Base-by-base conservation (phyloP, 2,888 invertebrate genomes). In the Brenthis hecate region DNA sequence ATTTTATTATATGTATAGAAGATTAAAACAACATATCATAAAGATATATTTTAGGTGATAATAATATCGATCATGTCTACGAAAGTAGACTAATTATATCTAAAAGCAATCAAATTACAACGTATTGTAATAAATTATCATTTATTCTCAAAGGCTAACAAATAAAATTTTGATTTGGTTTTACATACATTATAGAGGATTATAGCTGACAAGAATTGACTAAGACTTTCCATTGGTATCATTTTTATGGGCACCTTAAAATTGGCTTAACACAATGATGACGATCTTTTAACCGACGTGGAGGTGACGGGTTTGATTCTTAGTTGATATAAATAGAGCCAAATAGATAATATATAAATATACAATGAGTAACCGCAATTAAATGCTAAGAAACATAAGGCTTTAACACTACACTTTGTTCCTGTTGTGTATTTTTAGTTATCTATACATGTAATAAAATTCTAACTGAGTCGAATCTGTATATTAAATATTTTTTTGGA, bases 171-270 rank as follows among this genome's bases (percentile, higher is more conserved):
- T 43, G 50, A 65, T 68, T 54, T 36, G 61, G 65, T 64, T 69
- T 66, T 62, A 69, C 56, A 57, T 62, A 65, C 65, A 66, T 69
- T 65, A 69, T n/a, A 61, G 16, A n/a, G 62, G 56, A 53, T 63
- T 63, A 69, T 48, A 16, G 32, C 43, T 32, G 54, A 53, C 61
- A 6, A 28, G 13, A 19, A 50, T 51, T 51, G 32, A 16, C 51
- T 50, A 36, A 48, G 16, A 61, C 32, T 62, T 32, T 36, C 28
- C 11, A 32, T 51, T 62, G 16, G 13, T 32, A 32, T 14, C 8
- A 32, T 62, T 36, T 62, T 53, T 32, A 32, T 16, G 16, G 16
- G 36, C n/a, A 16, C 0, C 32, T 16, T 62, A 6, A 62, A 50
- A 11, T 60, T 48, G 23, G 48, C 48, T 13, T 43, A 43, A 43